A percentile compares a stretch with the other conserved stretches of the same genome.
Evolutionary conservation across 2,797 vertebrate species (phyloP).

Genomic region (Uromys caudimaculatus): DNA sequence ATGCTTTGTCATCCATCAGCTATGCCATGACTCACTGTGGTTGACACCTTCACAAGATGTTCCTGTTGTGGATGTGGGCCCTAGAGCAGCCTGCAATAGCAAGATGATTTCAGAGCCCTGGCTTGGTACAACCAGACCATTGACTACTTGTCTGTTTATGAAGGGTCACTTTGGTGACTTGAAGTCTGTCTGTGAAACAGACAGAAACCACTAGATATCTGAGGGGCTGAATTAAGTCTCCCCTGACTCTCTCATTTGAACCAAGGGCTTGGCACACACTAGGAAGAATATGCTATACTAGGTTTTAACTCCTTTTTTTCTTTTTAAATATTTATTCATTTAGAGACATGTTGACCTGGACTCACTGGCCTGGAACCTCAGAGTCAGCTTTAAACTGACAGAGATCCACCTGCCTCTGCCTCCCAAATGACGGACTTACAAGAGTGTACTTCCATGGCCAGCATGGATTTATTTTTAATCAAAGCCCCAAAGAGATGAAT

Average conservation of each 20-base stretch:
- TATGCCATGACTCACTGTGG: constrained; percentile 61
- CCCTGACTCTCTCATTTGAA: constrained; percentile 9
- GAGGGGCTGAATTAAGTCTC: neutral
- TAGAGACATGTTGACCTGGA: neutral
- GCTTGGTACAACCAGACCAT: neutral
- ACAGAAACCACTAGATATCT: constrained; percentile 8
- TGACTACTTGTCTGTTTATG: neutral
- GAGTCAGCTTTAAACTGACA: neutral
- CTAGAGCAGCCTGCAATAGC: neutral
- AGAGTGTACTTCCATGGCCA: neutral
- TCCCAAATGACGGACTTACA: neutral
- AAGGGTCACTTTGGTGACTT: neutral
- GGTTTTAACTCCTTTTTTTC: neutral
- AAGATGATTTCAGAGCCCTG: neutral
- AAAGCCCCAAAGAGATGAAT: constrained; percentile 2
- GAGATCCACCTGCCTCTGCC: neutral
- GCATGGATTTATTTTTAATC: constrained; percentile 10
- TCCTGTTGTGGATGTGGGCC: neutral
- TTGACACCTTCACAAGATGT: constrained; percentile 16
- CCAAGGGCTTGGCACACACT: neutral
- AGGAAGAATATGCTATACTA: neutral
- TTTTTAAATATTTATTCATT: neutral
- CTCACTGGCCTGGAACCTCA: neutral
- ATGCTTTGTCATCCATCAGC: constrained; percentile 58
- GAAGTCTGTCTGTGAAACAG: neutral